Evolutionary conservation across 1,140 invertebrate species (phyloP).

Genomic region (Caerostris extrusa): DNA sequence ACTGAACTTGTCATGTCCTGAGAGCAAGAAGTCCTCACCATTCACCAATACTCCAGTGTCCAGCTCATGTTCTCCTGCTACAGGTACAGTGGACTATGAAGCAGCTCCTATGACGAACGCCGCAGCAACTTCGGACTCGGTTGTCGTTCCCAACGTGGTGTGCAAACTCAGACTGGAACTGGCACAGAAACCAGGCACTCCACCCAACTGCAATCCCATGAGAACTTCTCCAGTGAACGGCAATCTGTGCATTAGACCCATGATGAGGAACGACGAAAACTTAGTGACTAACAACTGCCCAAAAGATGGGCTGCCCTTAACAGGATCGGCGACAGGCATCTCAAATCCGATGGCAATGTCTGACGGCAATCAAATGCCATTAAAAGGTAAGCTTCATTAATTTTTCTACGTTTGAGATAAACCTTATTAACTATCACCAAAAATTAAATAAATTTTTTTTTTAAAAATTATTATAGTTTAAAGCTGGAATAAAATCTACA

Average conservation of each 20-base stretch:
- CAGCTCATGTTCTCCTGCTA: slow-evolving; percentile 56
- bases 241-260: slow-evolving; percentile 45
- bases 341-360: slow-evolving; percentile 35
- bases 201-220: slow-evolving; percentile 46
- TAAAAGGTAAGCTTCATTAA: slow-evolving; percentile 62
- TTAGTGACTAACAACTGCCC: slow-evolving; percentile 30
- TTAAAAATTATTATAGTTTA: background rate
- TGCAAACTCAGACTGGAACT: slow-evolving; percentile 71
- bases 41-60: slow-evolving; percentile 44
- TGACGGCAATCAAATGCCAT: slow-evolving; percentile 21
- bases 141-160: slow-evolving; percentile 69
- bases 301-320: slow-evolving; percentile 12
- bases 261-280: slow-evolving; percentile 49
- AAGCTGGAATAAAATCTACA: background rate
- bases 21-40: slow-evolving; percentile 65
- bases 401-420: background rate
- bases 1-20: slow-evolving; percentile 68
- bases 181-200: slow-evolving; percentile 57
- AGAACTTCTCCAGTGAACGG: slow-evolving; percentile 57
- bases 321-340: background rate
- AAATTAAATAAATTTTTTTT: background rate
- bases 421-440: background rate
- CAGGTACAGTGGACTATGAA: slow-evolving; percentile 32
- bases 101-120: background rate
- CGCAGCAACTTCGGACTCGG: slow-evolving; percentile 4